Evolutionary conservation across 2,888 invertebrate species (phyloP).

Genomic region (Drosophila subquinaria): DNA sequence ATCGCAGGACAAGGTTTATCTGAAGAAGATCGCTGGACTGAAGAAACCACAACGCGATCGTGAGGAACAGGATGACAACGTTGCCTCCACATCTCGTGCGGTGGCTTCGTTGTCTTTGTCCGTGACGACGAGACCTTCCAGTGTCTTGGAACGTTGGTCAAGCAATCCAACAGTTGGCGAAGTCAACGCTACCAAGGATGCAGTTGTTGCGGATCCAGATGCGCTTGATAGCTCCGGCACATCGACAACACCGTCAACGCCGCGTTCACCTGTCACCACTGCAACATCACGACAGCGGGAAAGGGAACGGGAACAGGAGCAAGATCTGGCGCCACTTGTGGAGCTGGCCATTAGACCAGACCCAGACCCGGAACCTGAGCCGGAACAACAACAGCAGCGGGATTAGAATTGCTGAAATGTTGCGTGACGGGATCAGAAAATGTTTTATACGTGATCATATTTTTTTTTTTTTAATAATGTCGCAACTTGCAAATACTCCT

Average conservation of each 20-base stretch:
- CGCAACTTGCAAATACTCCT: constrained; percentile 66
- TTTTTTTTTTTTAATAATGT: constrained; percentile 28
- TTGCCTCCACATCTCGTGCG: constrained; percentile 51
- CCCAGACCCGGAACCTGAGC: background rate
- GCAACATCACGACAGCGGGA: constrained; percentile 15
- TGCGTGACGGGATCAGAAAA: background rate
- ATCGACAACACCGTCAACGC: constrained; percentile 39
- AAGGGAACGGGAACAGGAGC: constrained; percentile 22
- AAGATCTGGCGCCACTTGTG: constrained; percentile 49
- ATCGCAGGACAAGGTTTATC: constrained; percentile 87
- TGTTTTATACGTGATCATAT: constrained; percentile 20
- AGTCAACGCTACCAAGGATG: background rate
- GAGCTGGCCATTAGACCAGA: constrained; percentile 47
- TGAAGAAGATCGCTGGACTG: constrained; percentile 62
- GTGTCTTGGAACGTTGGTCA: constrained; percentile 21
- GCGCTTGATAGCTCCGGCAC: constrained; percentile 5
- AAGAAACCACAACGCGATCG: constrained; percentile 46
- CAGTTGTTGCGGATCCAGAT: constrained; percentile 3
- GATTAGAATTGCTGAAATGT: constrained; percentile 13
- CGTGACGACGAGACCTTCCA: background rate
- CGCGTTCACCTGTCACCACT: constrained; percentile 18
- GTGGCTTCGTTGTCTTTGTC: constrained; percentile 24
- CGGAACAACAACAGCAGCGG: constrained; percentile 2
- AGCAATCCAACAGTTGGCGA: constrained; percentile 3
- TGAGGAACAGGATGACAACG: constrained; percentile 36